Evolutionary conservation across 1,140 invertebrate species (phyloP), one percentile per base, ranked within the genome.

Genomic region (Sycobia sp.): DNA sequence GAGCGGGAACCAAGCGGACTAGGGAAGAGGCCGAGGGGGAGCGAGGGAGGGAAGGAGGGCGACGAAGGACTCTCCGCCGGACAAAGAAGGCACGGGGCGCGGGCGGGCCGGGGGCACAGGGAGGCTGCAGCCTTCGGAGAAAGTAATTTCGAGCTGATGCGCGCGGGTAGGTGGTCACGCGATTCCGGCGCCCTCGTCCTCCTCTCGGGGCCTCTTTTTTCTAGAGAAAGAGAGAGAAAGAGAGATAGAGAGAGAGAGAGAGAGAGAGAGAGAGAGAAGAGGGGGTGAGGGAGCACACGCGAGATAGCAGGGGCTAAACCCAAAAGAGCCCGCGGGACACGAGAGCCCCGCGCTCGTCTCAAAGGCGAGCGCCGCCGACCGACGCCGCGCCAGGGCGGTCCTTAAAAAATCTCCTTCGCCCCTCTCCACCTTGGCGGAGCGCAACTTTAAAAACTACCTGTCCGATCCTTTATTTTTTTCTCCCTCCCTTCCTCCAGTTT

Each of bases 131-230:
- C 67, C 69, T 76, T 77, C 75, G 73, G 70, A 67, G 75, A 76
- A 76, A 70, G 73, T 73, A 74, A 77, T 76, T 77, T 77, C 65
- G 71, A 70, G 73, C 69, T 71, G 69, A n/a, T n/a, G n/a, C n/a
- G n/a, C n/a, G 72, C 69, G 71, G 70, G 74, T 74, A 73, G 75
- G 70, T 72, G 75, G 72, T 76, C 73, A 76, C 73, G 73, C 72
- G 72, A 75, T 74, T 74, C 69, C 67, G 66, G 56, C 62, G 53
- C 64, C 67, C 66, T 69, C 59, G 47, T 61, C 39, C 38, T 13
- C 32, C 22, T 36, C 44, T 47, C 23, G 32, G 32, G 13, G 7
- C 13, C 7, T 34, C 32, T 39, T 14, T 16, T 39, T n/a, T 16
- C 10, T 39, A 65, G 65, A n/a, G n/a, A n/a, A n/a, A n/a, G n/a